Base-by-base conservation (phyloP, 2,888 invertebrate genomes). In the Limnephilus lunatus region DNA sequence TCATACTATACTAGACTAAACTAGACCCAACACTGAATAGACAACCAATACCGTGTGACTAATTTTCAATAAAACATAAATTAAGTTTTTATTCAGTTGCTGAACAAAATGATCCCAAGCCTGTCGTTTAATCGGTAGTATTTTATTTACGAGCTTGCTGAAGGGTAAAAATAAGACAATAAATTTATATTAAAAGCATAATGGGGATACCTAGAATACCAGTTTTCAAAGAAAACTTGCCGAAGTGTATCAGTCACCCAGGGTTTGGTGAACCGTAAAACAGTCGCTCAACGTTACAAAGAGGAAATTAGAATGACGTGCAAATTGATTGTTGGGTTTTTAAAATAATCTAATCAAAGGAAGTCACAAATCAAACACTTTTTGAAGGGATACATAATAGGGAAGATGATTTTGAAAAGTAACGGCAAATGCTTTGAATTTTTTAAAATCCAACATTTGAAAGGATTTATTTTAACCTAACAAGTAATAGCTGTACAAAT, bases 271-370 rank as follows among this genome's bases (percentile, higher is more conserved):
- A 44, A 44, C 86, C 86, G 86, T 44, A 86, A 48, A 86, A n/a
- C 85, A 86, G 44, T 86, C 44, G 48, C 44, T 86, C 86, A 25
- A 44, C 12, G 44, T 68, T 68, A 68, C 68, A 30, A 15, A 39
- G 30, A 86, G 86, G 86, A 86, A 86, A 86, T 86, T 39, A 86
- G n/a, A 86, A 86, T 86, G 86, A 86, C 83, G 35, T 31, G 83
- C 83, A 83, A 83, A 83, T 83, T 83, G 32, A 83, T 83, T 83
- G 83, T 83, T 83, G 35, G 25, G 35, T 83, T 83, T 39, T 25
- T 25, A 35, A 83, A 83, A 83, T 83, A 25, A 83, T 35, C 83
- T n/a, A 83, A 83, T 83, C 83, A 83, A 83, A 39, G 32, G 83
- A 39, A 83, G 83, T 35, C 83, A 83, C 83, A 83, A 83, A 35